Evolutionary conservation across 2,797 vertebrate species (phyloP), one percentile per base, ranked within the genome.

Genomic region (Gymnothorax reevesii): DNA sequence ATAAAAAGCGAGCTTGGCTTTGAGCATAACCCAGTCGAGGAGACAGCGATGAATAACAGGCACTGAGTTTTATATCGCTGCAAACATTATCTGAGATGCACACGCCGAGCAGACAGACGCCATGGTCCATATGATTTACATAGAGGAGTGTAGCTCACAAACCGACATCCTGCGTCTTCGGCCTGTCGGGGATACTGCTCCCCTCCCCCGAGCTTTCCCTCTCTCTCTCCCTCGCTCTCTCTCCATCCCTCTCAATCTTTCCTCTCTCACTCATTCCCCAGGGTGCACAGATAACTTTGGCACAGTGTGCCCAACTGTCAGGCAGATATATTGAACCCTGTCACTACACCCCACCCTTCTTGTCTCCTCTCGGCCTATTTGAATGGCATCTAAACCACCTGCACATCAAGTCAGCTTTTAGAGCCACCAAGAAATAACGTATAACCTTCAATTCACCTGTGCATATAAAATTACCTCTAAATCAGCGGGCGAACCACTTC

Each of bases 41-140:
- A 33, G 57, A 59, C 52, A 20, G 64, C 27, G 69, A 83, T 86
- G 66, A 86, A n/a, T 73, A 57, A 15, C 54, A 57, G 64, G 54
- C 64, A 17, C 49, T n/a, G 62, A 80, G 54, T 83, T 82, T 73
- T 83, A 54, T 57, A 80, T 22, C 15, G 66, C 80, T 20, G 73
- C 62, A 71, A n/a, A 83, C 54, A 54, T 59, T 57, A 64, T 62
- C 8, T n/a, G 62, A 86, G 80, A 83, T 49, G 25, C 75, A 62
- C 60, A 55, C 62, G 25, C 60, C 22, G 15, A n/a, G 42, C 80
- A 59, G 62, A 27, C 17, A 7, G 57, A 57, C 73, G 64, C 82
- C 80, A 86, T 55, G 77, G 49, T 49, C 59, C 82, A 17, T 60
- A 64, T 86, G 71, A 86, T 86, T 86, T 33, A 73, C 27, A 54